Evolutionary conservation across 2,113 vertebrate genomes (phyloP).

Genomic region (Halichoeres trimaculatus): DNA sequence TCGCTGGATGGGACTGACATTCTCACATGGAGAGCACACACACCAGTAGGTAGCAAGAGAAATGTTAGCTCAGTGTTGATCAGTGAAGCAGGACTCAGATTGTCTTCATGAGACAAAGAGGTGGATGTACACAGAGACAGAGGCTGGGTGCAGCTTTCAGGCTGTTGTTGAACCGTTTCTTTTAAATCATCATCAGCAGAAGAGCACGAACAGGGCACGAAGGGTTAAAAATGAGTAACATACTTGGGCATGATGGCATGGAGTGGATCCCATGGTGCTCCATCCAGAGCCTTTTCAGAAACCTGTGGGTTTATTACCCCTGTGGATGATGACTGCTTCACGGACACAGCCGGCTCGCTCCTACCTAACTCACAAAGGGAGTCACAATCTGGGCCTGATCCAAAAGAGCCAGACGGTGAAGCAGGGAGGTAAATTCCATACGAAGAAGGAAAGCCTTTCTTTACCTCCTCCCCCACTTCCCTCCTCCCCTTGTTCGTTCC

Average conservation of each 20-base stretch:
- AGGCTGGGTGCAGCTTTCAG: not conserved
- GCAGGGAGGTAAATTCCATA: constrained; percentile 69
- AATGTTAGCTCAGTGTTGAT: constrained; percentile 23
- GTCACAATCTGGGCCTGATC: constrained; percentile 53
- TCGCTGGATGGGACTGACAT: constrained; percentile 10
- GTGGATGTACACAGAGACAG: not conserved
- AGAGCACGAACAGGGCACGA: not conserved
- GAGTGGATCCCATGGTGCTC: not conserved
- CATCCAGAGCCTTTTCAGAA: constrained; percentile 20
- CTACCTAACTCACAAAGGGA: constrained; percentile 51
- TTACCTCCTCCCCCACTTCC: constrained; percentile 46
- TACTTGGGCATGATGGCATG: constrained; percentile 14
- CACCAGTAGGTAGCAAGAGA: constrained; percentile 6
- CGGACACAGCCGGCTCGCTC: constrained; percentile 44
- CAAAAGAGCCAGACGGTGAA: constrained; percentile 60
- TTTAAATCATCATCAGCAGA: not conserved
- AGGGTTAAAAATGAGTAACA: constrained; percentile 4
- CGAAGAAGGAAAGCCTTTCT: constrained; percentile 68
- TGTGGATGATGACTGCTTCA: constrained; percentile 26
- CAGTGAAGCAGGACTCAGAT: constrained; percentile 10
- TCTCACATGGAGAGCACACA: constrained; percentile 40
- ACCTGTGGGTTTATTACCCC: constrained; percentile 18
- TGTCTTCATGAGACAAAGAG: not conserved
- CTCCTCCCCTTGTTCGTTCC: constrained; percentile 55
- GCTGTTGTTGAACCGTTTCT: not conserved